Evolutionary conservation across 1,140 invertebrate species (phyloP).

Genomic region (Procambarus virginalis): DNA sequence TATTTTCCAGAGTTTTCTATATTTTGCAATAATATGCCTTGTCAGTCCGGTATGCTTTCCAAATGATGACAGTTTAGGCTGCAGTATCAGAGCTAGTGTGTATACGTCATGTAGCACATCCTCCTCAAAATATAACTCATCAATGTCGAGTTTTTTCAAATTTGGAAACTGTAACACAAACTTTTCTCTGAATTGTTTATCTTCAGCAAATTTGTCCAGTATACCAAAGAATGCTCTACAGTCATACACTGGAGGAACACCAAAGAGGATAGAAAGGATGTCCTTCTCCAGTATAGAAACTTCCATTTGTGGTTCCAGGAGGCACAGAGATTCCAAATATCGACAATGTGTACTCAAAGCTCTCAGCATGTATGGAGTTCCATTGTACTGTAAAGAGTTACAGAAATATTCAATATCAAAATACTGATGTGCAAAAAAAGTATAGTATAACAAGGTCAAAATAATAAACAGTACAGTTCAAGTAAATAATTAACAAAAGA

Average conservation of each 20-base stretch:
- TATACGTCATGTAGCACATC: conserved; percentile 29
- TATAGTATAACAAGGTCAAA: too few species aligned
- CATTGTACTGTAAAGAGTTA: conserved; percentile 48
- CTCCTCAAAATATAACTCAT: conserved; percentile 45
- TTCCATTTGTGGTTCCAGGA: conserved; percentile 33
- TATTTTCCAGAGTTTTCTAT: conserved; percentile 17
- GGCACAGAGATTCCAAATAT: conserved; percentile 35
- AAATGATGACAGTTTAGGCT: conserved; percentile 35
- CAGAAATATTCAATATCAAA: too few species aligned
- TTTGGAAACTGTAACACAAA: conserved; percentile 39
- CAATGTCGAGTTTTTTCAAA: conserved; percentile 35
- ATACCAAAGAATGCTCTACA: background rate
- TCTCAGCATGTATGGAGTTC: conserved; percentile 22
- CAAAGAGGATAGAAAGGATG: conserved; percentile 35
- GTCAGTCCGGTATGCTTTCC: conserved; percentile 46
- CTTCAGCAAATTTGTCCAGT: conserved; percentile 19
- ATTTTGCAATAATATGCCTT: conserved; percentile 29
- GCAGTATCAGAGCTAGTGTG: conserved; percentile 24
- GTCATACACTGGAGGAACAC: background rate
- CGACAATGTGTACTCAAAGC: conserved; percentile 27
- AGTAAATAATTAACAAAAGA: too few species aligned
- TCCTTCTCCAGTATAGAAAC: conserved; percentile 30
- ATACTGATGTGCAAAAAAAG: too few species aligned
- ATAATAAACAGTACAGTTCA: too few species aligned
- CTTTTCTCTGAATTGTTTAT: conserved; percentile 28